Conservation (phyloP, 2,113 vertebrate genomes). For the Sorex fumeus region DNA sequence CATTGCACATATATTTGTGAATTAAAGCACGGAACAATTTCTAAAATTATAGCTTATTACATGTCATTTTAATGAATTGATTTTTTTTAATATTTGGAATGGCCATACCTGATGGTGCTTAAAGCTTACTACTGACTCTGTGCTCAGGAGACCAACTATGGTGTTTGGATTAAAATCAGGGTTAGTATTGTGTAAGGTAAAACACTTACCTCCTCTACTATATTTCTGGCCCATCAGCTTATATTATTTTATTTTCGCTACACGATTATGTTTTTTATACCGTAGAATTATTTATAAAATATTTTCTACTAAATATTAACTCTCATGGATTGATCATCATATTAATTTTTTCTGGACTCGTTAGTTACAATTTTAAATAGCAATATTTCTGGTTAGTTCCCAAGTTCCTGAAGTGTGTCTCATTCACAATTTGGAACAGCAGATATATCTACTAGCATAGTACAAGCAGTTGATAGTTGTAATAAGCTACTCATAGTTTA, state of each 20-base stretch:
- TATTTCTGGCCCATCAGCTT: too few relatives aligned
- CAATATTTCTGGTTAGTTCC: conserved; percentile 1
- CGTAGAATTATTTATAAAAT: conserved; percentile 45
- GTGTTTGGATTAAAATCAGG: too few relatives aligned
- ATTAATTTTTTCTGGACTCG: too few relatives aligned
- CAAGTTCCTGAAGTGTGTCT: not conserved
- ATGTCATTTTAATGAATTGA: too few relatives aligned
- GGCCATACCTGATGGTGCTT: too few relatives aligned
- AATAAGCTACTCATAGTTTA: conserved; percentile 27
- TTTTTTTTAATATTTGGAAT: too few relatives aligned
- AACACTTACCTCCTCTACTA: too few relatives aligned
- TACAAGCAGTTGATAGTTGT: not conserved
- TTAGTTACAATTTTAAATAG: conserved; percentile 14
- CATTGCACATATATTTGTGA: not conserved
- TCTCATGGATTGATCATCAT: not conserved
- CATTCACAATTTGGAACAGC: conserved; percentile 31
- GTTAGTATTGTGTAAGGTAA: too few relatives aligned
- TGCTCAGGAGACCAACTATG: too few relatives aligned
- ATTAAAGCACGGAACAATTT: not conserved
- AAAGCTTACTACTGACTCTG: too few relatives aligned
- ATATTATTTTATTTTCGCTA: too few relatives aligned
- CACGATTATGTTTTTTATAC: too few relatives aligned
- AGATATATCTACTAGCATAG: not conserved
- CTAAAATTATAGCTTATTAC: not conserved
- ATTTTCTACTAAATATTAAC: not conserved